A percentile compares a stretch with the other conserved stretches of the same genome.
Conservation (phyloP, 2,888 invertebrate species). For the Chaetogeoica ovagalla region DNA sequence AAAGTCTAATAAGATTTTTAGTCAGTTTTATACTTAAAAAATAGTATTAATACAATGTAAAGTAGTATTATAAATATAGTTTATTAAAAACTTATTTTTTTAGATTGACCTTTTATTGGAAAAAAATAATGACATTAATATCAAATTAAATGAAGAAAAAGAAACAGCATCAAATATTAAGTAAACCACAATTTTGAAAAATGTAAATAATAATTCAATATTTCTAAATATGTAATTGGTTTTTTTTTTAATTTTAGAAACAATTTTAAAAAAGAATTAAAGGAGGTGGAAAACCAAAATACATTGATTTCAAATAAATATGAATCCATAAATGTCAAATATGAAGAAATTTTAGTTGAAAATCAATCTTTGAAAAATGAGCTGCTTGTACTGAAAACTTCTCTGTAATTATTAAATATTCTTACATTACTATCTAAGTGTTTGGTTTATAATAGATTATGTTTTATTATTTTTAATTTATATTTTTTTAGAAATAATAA, state of each 20-base stretch:
- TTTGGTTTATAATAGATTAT: not conserved
- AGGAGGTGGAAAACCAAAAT: not conserved
- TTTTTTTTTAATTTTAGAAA: slow-evolving; percentile 15
- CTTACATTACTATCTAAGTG: not conserved
- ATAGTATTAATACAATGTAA: not conserved
- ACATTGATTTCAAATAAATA: not conserved
- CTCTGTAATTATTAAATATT: slow-evolving; percentile 12
- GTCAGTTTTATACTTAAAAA: not conserved
- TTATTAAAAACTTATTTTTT: not conserved
- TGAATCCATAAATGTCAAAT: not conserved
- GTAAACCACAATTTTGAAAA: not conserved
- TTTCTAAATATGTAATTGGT: not conserved
- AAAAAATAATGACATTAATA: not conserved
- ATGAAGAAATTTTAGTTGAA: slow-evolving; percentile 2
- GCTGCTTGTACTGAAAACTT: not conserved
- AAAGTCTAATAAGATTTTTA: not conserved
- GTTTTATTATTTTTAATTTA: not conserved
- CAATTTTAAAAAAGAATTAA: not conserved
- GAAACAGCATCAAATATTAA: not conserved
- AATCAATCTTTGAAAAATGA: slow-evolving; percentile 20
- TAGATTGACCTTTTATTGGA: not conserved
- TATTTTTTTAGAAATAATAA: slow-evolving; percentile 9
- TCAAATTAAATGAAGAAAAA: slow-evolving; percentile 25
- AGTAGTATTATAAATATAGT: not conserved
- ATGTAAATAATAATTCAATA: not conserved